Percentiles rank a stretch among this genome's conserved stretches.
phyloP scores from a whole-genome alignment of 2,113 vertebrate genomes.

The Gnathonemus echidnorhynchus region DNA sequence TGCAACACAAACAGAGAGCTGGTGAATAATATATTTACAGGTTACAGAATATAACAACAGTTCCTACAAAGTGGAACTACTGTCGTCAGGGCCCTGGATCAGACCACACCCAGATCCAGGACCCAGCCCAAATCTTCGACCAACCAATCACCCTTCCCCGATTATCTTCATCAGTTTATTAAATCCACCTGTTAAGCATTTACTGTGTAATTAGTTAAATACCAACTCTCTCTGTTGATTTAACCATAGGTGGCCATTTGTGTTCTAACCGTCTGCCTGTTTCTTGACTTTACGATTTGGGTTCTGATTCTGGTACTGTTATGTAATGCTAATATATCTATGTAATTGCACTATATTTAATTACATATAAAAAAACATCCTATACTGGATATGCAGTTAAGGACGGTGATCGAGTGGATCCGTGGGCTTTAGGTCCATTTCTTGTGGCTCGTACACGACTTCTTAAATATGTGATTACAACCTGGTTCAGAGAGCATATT shows the following conservation, averaged over 20 bases:
- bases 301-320: not conserved
- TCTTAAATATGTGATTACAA: not conserved
- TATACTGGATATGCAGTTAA: not conserved
- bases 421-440: not conserved
- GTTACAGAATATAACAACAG: not conserved
- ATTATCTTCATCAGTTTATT: not conserved
- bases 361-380: not conserved
- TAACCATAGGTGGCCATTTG: not conserved
- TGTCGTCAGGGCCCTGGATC: not conserved
- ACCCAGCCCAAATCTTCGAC: not conserved
- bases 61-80: not conserved
- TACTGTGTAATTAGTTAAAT: not conserved
- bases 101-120: not conserved
- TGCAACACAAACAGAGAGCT: not conserved
- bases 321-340: not conserved
- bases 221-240: not conserved
- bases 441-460: not conserved
- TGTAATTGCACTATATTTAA: not conserved
- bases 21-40: not conserved
- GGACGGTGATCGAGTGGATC: not conserved
- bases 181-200: not conserved
- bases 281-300: not conserved
- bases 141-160: not conserved
- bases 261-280: not conserved
- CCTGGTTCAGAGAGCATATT: not conserved